Conservation (phyloP, 2,113 vertebrate species). For the Rana temporaria region DNA sequence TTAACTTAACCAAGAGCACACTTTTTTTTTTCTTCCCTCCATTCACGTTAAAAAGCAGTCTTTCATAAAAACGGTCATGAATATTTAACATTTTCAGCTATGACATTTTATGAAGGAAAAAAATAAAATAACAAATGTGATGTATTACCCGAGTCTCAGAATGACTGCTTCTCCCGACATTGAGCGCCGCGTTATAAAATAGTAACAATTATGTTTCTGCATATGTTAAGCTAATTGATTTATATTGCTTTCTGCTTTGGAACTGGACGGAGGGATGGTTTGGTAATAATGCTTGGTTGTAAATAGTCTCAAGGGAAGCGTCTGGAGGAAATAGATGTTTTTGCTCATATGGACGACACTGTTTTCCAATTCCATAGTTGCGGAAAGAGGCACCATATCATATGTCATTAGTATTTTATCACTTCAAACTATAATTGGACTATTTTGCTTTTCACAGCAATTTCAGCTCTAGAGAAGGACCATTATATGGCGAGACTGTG, state of each 20-base stretch:
- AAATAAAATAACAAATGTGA: constrained; percentile 12
- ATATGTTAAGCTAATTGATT: constrained; percentile 51
- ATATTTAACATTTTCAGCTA: neutral
- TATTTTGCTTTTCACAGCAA: constrained; percentile 52
- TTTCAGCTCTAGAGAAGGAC: constrained; percentile 36
- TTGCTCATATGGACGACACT: constrained; percentile 10
- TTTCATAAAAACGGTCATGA: neutral
- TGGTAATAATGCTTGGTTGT: constrained; percentile 17
- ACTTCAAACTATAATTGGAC: constrained; percentile 44
- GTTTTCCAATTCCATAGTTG: constrained; percentile 30
- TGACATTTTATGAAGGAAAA: neutral
- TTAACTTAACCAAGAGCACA: neutral
- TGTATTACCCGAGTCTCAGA: neutral
- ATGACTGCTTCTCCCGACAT: neutral
- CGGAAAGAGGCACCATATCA: constrained; percentile 36
- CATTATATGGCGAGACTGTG: constrained; percentile 41
- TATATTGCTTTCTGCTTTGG: constrained; percentile 43
- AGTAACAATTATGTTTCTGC: constrained; percentile 35
- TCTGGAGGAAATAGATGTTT: constrained; percentile 44
- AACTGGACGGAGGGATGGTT: constrained; percentile 12
- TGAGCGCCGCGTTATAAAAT: neutral
- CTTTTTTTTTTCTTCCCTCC: too few species aligned
- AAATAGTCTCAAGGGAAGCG: constrained; percentile 40
- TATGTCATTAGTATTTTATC: constrained; percentile 48
- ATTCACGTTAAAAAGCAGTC: neutral